Evolutionary conservation across 1,140 invertebrate species (phyloP), one percentile per base, ranked within the genome.

Genomic region (Sinonovacula constricta): DNA sequence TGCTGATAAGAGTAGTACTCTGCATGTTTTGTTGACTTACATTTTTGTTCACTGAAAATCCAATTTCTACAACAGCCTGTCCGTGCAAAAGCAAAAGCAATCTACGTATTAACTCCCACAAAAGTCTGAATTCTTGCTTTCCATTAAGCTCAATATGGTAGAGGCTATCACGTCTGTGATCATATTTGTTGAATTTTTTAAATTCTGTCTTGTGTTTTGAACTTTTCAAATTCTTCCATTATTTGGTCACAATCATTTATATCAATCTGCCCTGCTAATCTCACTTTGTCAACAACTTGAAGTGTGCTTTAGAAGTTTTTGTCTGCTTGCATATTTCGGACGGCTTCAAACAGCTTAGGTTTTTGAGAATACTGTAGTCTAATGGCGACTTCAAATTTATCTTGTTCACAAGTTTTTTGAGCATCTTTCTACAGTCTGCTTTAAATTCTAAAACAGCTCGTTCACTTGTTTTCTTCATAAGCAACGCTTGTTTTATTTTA

Each of bases 391-490:
- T 74, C 15, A 67, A 45, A 5, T 63, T 26, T 2, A 72, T n/a
- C 39, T 80, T 56, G 24, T 14, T 49, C 18, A 71, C 28, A 15
- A 65, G 24, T 65, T 34, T 63, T 2, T 59, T n/a, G 12, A 67
- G 1, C 10, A 70, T 53, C n/a, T 36, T 56, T 28, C 49, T 70
- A 56, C 76, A 75, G 26, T 80, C 31, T 31, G 49, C 39, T 59
- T 36, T 72, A 15, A 82, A 75, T 14, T 74, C 70, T 18, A 79
- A 18, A 1, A 60, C 56, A 18, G 66, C n/a, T 54, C 49, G 54
- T n/a, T 82, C 77, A 63, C 54, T 69, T 22, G 76, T 24, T 53
- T 68, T 75, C 39, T 69, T 69, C 30, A 49, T 18, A 18, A n/a
- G 22, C 24, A 30, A 14, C 34, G 34, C 31, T 34, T 68, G 45